phyloP scores from a whole-genome alignment of 1,140 invertebrate genomes.

The Brachionus sp. region DNA sequence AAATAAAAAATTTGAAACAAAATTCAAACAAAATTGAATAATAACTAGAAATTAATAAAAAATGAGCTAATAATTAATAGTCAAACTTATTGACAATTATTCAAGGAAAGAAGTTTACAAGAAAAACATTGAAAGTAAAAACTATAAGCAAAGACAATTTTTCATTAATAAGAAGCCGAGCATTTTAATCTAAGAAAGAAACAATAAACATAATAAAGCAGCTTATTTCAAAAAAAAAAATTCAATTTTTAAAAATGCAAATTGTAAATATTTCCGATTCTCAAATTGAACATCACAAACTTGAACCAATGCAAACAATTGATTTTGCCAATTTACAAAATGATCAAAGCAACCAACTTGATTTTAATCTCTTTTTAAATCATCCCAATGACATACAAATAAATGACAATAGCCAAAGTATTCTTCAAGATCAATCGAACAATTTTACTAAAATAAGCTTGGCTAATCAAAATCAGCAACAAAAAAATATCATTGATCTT shows the following conservation, averaged over 20 bases:
- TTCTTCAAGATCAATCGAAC: neutral
- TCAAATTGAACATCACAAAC: neutral
- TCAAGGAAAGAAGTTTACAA: too few relatives aligned
- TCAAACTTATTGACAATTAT: too few relatives aligned
- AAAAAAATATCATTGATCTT: neutral
- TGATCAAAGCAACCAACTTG: neutral
- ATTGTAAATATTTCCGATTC: slow-evolving; percentile 26
- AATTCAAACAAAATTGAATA: too few relatives aligned
- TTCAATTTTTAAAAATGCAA: neutral
- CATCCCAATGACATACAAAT: neutral
- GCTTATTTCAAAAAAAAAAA: neutral
- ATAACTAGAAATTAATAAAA: too few relatives aligned
- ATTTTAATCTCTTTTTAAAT: slow-evolving; percentile 3
- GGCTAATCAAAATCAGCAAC: neutral
- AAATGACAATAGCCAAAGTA: neutral
- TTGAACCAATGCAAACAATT: neutral
- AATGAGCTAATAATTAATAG: too few relatives aligned
- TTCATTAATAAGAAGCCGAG: neutral
- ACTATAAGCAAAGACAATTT: neutral
- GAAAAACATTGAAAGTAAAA: too few relatives aligned
- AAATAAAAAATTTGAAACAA: too few relatives aligned
- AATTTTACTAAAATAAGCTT: slow-evolving; percentile 9
- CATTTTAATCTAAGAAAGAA: neutral
- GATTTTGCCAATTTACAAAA: neutral
- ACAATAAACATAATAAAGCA: neutral